phyloP scores from a whole-genome alignment of 1,140 invertebrate species.

The Mya arenaria region DNA sequence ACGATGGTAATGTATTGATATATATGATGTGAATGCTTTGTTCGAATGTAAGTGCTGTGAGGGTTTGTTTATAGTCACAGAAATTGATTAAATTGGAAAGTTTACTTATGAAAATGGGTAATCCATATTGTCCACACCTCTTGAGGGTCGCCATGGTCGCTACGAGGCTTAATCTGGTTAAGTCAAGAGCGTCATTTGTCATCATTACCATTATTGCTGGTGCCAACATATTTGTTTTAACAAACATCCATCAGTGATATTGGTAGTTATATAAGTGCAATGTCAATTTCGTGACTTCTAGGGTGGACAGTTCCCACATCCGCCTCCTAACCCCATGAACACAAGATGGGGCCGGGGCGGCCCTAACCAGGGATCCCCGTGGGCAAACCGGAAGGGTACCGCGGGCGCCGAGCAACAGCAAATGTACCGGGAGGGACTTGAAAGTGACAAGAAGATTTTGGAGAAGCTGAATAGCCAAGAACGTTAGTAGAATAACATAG shows the following conservation, averaged over 20 bases:
- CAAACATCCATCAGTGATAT: too few relatives aligned
- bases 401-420: background rate
- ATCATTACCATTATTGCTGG: too few relatives aligned
- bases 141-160: too few relatives aligned
- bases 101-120: too few relatives aligned
- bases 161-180: too few relatives aligned
- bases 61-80: background rate
- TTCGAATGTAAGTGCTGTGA: background rate
- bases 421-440: conserved; percentile 42
- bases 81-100: background rate
- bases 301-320: too few relatives aligned
- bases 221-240: too few relatives aligned
- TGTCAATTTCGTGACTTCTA: too few relatives aligned
- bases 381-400: background rate
- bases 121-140: too few relatives aligned
- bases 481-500: background rate
- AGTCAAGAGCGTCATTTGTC: too few relatives aligned
- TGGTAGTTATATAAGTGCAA: too few relatives aligned
- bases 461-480: conserved; percentile 25
- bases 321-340: background rate
- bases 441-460: conserved; percentile 43
- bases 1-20: background rate
- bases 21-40: background rate
- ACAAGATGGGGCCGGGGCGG: background rate
- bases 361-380: too few relatives aligned